These are phyloP conservation scores for Lepidurus apus DNA, from an alignment of 1,140 invertebrate genomes.

Conservation along the genomic window DNA sequence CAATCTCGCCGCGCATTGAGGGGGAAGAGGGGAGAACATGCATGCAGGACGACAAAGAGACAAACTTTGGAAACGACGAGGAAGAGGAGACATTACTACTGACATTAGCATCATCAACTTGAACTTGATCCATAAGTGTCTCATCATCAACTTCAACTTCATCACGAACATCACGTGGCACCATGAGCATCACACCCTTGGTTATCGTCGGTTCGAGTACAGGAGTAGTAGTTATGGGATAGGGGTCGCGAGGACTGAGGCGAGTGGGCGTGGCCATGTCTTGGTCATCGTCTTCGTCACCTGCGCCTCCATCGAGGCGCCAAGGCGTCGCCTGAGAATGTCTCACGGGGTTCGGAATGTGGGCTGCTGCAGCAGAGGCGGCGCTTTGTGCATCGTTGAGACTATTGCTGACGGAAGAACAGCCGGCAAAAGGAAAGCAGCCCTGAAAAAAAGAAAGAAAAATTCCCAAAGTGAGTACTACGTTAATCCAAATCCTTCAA, in stretches of 20 bases:
- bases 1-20: neutral
- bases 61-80: neutral
- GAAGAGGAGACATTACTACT: neutral
- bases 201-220: constrained; percentile 36
- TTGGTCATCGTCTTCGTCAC: constrained; percentile 23
- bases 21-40: neutral
- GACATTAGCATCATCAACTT: constrained; percentile 24
- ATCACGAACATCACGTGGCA: constrained; percentile 21
- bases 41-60: neutral
- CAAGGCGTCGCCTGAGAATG: constrained; percentile 30
- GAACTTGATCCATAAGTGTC: constrained; percentile 26
- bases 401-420: constrained; percentile 42
- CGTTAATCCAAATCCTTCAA: neutral
- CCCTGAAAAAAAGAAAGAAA: constrained; percentile 21
- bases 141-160: constrained; percentile 31
- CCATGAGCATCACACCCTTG: constrained; percentile 17
- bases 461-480: constrained; percentile 28
- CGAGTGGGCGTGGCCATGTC: constrained; percentile 30
- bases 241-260: constrained; percentile 36
- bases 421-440: constrained; percentile 27
- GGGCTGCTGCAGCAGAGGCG: constrained; percentile 25
- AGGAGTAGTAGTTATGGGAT: constrained; percentile 35
- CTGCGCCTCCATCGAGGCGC: constrained; percentile 22
- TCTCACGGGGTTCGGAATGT: constrained; percentile 19
- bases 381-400: constrained; percentile 34